Evolutionary conservation across 1,140 invertebrate species (phyloP).

Genomic region (Bacillus rossius): DNA sequence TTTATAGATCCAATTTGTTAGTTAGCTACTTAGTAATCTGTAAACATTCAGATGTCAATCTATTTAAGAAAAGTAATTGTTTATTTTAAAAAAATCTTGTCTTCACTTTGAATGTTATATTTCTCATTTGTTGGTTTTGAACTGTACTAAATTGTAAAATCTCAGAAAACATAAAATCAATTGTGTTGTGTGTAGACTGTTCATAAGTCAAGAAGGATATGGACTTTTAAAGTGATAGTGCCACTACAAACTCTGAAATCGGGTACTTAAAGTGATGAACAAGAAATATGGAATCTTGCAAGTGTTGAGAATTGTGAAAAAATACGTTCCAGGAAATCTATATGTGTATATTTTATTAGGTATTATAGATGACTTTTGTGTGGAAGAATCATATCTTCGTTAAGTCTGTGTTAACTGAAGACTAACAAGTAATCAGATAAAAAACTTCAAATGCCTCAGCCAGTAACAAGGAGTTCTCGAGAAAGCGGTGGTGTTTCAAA

Average conservation of each 20-base stretch:
- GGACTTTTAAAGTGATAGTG: neutral
- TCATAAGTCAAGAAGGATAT: neutral
- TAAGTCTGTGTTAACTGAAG: neutral
- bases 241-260: neutral
- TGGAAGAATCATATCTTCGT: conserved; percentile 15
- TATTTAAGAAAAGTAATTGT: neutral
- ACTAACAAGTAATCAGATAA: neutral
- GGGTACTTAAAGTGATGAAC: conserved; percentile 3
- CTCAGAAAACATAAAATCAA: neutral
- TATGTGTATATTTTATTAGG: conserved; percentile 15
- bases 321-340: conserved; percentile 5
- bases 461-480: neutral
- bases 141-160: too few species aligned
- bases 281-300: neutral
- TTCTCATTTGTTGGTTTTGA: too few species aligned
- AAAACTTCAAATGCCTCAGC: conserved; percentile 14
- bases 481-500: too few species aligned
- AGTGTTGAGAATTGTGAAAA: neutral
- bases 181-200: neutral
- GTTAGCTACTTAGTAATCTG: neutral
- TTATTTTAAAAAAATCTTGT: too few species aligned
- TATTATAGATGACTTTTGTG: conserved; percentile 12
- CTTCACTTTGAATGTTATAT: too few species aligned
- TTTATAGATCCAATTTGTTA: neutral
- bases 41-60: conserved; percentile 1